Evolutionary conservation across 1,140 invertebrate genomes (phyloP), one percentile per base, ranked within the genome.

Genomic region (Pachypsylla venusta): DNA sequence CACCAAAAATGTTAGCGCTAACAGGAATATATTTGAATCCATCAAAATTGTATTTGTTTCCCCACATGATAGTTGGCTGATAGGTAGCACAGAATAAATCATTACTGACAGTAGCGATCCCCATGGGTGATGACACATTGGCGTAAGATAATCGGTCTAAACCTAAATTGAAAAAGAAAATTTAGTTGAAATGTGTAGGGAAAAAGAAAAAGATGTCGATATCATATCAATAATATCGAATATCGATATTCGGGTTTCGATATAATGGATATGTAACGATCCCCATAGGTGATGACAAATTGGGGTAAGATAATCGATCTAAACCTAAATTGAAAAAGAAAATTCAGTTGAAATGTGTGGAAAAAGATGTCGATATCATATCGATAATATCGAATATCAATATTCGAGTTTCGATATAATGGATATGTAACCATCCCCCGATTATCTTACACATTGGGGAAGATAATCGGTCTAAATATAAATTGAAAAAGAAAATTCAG

Each of bases 41-140:
- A 58, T 25, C 42, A 30, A 54, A 30, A 57, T 22, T 1, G 28
- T 54, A 64, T 58, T 80, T 77, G 60, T 77, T 72, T 0, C 76
- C 73, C 81, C 81, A 84, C 0, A 85, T 64, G 1, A 69, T 67
- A 2, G 68, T 63, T 0, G 77, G 75, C 27, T 72, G 69, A 53
- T 70, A 60, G 58, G 75, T 76, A 1, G 76, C 74, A 81, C 81
- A 84, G 62, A 67, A 65, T 10, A 68, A 39, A 40, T 65, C 64
- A 40, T 54, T 25, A 58, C 60, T 16, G 53, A 68, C 13, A 61
- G 58, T 12, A 30, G 65, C 25, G 61, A 61, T 4, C 65, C 70
- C 70, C 65, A 70, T 54, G 12, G 62, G 65, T 20, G 60, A 58
- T 10, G 57, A 48, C 5, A 48, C 42, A 48, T 48, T 48, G 42